Conservation (phyloP, 2,113 vertebrate species). For the Gasterosteus aculeatus region DNA sequence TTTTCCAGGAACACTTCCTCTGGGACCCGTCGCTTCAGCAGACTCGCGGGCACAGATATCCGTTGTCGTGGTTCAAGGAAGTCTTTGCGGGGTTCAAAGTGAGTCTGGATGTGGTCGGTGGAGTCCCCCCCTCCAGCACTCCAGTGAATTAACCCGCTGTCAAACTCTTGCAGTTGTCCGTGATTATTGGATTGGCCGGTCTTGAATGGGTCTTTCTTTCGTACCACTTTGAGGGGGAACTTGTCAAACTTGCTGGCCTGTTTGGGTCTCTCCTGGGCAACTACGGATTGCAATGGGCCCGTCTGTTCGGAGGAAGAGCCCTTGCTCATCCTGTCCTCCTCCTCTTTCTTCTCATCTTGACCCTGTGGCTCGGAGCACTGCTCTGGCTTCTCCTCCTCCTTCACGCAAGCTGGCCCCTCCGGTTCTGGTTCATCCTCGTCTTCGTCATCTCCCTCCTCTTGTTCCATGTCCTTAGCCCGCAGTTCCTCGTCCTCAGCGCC, state of each 20-base stretch:
- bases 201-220: conserved; percentile 91
- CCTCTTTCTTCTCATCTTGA: conserved; percentile 61
- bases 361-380: conserved; percentile 46
- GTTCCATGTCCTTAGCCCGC: conserved; percentile 80
- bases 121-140: conserved; percentile 96
- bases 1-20: conserved; percentile 80
- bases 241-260: conserved; percentile 97
- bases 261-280: conserved; percentile 84
- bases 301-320: conserved; percentile 58
- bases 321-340: conserved; percentile 66
- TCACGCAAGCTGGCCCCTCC: conserved; percentile 53
- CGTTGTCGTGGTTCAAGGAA: conserved; percentile 82
- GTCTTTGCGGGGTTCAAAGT: conserved; percentile 92
- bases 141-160: conserved; percentile 96
- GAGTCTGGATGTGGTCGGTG: conserved; percentile 98
- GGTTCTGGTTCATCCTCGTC: conserved; percentile 76
- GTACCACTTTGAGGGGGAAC: conserved; percentile 93
- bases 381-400: conserved; percentile 67
- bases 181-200: conserved; percentile 89
- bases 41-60: conserved; percentile 69
- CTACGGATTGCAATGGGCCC: conserved; percentile 26
- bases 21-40: conserved; percentile 77
- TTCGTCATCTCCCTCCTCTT: conserved; percentile 78
- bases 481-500: conserved; percentile 81
- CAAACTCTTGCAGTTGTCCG: conserved; percentile 93